Base-by-base conservation (phyloP, 2,797 vertebrate genomes). In the Gymnothorax reevesii region DNA sequence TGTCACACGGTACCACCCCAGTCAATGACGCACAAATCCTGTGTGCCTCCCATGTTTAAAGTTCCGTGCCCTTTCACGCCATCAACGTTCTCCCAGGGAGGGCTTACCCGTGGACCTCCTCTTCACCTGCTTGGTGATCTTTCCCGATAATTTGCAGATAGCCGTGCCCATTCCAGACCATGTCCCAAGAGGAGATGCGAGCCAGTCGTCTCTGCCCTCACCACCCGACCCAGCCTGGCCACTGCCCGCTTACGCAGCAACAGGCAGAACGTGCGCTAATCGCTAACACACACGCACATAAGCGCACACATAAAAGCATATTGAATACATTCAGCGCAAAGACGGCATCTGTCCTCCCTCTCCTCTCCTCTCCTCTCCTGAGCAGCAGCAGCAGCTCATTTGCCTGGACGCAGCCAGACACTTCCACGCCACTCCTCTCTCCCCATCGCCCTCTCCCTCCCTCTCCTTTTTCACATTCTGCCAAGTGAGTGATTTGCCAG, bases 71-170 rank as follows among this genome's bases (percentile, higher is more conserved):
- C 33, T 42, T 33, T 77, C 42, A 2, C 62, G n/a, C 33, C 55
- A 57, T 5, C 80, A 3, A 82, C 25, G 17, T n/a, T 57, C 8
- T 57, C 59, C 59, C 90, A 88, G 93, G n/a, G 87, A 88, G 93
- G n/a, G 87, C 93, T 89, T 95, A 91, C 96, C 93, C 93, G 88
- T 89, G 60, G 93, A 92, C 57, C 91, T 95, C 92, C 95, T 96
- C 92, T 93, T 97, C 93, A 97, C 90, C 83, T 93, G 92, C 87
- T 96, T 95, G 71, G 92, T 95, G 88, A 96, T 93, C 97, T 97
- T 97, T 90, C 92, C 90, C 7, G 95, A 96, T 89, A 97, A 94
- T 92, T 96, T 97, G 93, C 95, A 96, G 88, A 97, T 93, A 86
- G 95, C 95, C 90, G 95, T 94, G 94, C 96, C 97, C 96, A 96